phyloP scores from a whole-genome alignment of 37 sponge, comb jelly and placozoan genomes.

The Crambe crambe region DNA sequence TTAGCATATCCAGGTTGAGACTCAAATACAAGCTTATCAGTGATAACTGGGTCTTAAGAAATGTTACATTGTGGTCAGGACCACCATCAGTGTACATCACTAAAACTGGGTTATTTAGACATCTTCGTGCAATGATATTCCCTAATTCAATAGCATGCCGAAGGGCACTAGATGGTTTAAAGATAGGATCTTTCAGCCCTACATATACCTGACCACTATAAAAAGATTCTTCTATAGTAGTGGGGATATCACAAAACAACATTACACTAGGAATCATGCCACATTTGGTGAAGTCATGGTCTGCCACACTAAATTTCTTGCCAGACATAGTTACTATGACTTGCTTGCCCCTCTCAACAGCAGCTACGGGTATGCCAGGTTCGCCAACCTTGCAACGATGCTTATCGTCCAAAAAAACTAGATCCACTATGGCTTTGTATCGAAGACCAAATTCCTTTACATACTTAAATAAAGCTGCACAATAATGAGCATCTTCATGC shows the following conservation, averaged over 20 bases:
- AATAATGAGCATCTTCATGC: slow-evolving; percentile 48
- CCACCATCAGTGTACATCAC: slow-evolving; percentile 53
- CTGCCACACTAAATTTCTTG: slow-evolving; percentile 10
- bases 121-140: neutral
- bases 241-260: slow-evolving; percentile 21
- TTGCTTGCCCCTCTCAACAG: slow-evolving; percentile 49
- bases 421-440: neutral
- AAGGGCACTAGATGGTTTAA: slow-evolving; percentile 39
- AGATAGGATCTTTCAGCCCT: slow-evolving; percentile 32
- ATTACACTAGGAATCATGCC: slow-evolving; percentile 27
- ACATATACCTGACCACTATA: slow-evolving; percentile 49
- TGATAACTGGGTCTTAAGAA: slow-evolving; percentile 27
- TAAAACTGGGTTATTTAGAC: neutral
- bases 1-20: slow-evolving; percentile 38
- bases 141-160: slow-evolving; percentile 28
- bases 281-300: slow-evolving; percentile 47
- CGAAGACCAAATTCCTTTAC: slow-evolving; percentile 19
- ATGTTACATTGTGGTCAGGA: slow-evolving; percentile 56
- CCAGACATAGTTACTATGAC: slow-evolving; percentile 29
- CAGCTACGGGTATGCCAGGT: slow-evolving; percentile 64
- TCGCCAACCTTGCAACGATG: slow-evolving; percentile 66
- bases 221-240: slow-evolving; percentile 22
- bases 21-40: slow-evolving; percentile 38
- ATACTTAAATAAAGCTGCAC: slow-evolving; percentile 28
- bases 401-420: slow-evolving; percentile 42